A percentile compares a stretch with the other conserved stretches of the same genome.
phyloP scores from a whole-genome alignment of 2,113 vertebrate species.

The Engystomops pustulosus region DNA sequence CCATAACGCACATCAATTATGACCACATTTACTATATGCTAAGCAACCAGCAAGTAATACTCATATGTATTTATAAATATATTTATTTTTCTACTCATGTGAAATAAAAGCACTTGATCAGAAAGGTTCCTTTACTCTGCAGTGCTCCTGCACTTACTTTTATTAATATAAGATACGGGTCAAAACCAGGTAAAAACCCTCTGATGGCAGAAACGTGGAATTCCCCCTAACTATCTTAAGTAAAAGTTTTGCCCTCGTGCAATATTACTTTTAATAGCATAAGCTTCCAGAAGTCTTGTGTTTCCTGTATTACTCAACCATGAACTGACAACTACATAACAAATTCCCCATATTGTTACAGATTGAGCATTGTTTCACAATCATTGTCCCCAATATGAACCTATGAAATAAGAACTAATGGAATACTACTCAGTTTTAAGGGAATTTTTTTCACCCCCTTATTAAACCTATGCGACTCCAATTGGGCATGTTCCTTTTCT shows the following conservation, averaged over 20 bases:
- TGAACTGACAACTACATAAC: background rate
- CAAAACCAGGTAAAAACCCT: background rate
- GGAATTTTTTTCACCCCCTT: too few relatives aligned
- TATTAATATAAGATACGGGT: background rate
- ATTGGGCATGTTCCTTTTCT: too few relatives aligned
- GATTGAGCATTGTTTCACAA: background rate
- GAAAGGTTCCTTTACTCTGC: too few relatives aligned
- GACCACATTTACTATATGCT: too few relatives aligned
- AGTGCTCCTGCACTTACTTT: too few relatives aligned
- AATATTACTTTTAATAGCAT: background rate
- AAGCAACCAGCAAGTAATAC: too few relatives aligned
- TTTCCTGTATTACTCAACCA: constrained; percentile 11
- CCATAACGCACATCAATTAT: too few relatives aligned
- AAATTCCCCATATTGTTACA: constrained; percentile 12
- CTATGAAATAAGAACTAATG: background rate
- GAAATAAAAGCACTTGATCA: too few relatives aligned
- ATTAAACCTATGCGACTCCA: too few relatives aligned
- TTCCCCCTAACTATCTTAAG: background rate
- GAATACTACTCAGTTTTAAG: background rate
- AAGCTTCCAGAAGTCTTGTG: background rate
- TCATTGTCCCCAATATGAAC: background rate
- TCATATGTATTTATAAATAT: too few relatives aligned
- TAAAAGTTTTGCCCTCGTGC: background rate
- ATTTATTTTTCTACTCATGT: too few relatives aligned
- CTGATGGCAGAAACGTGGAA: background rate